These are phyloP conservation scores for Arothron firmamentum DNA, from an alignment of 2,113 vertebrate genomes.

Conservation along the genomic window DNA sequence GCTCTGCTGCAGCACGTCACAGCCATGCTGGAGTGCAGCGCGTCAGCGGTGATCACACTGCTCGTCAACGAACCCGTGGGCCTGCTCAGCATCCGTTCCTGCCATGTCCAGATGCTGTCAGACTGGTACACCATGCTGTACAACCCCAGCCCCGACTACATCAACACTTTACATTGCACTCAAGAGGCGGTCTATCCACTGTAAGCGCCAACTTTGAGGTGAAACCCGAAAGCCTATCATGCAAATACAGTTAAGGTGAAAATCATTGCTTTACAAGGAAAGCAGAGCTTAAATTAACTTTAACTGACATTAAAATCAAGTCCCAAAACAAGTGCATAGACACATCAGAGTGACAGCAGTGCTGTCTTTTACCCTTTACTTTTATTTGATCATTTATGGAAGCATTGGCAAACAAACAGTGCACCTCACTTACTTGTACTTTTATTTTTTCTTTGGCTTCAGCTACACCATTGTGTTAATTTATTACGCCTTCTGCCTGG, in stretches of 20 bases:
- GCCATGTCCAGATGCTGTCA: conserved; percentile 88
- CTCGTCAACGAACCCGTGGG: conserved; percentile 86
- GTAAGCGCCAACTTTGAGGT: conserved; percentile 52
- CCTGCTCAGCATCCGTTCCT: conserved; percentile 83
- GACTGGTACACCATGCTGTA: conserved; percentile 99
- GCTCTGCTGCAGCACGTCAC: conserved; percentile 90
- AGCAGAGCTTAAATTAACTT: too few species aligned
- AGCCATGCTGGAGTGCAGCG: conserved; percentile 84
- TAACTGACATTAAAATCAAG: neutral
- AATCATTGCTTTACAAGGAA: too few species aligned
- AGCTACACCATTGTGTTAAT: conserved; percentile 98
- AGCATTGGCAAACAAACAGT: neutral
- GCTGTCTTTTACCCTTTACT: neutral
- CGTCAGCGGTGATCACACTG: conserved; percentile 81
- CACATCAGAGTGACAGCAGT: neutral
- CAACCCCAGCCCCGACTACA: conserved; percentile 94
- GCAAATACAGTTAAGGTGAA: too few species aligned
- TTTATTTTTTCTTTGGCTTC: neutral
- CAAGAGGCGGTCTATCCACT: conserved; percentile 95
- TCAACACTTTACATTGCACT: conserved; percentile 93
- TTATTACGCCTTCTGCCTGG: conserved; percentile 93
- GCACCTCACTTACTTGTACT: neutral
- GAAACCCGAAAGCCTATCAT: too few species aligned
- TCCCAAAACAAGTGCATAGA: too few species aligned
- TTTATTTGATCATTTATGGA: neutral